These are phyloP conservation scores for Enteromius unitaeniatus DNA, from an alignment of 2,797 vertebrate species.

Conservation along the genomic window DNA sequence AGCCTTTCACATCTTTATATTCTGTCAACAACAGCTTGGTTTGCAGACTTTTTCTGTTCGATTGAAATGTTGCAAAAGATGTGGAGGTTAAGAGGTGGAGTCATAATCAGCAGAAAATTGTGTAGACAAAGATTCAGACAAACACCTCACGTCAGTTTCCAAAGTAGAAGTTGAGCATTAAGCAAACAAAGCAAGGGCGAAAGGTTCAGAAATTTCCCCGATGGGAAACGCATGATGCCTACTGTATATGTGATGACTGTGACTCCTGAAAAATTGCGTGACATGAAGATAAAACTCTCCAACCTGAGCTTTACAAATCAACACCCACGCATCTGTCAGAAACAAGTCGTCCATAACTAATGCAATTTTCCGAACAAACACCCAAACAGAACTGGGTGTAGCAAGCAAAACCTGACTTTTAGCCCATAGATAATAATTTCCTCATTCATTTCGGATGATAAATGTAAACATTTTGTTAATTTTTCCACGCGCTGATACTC, in stretches of 20 bases:
- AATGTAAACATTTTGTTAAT: constrained; percentile 20
- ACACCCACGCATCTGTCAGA: constrained; percentile 2
- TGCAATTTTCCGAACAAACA: constrained; percentile 1
- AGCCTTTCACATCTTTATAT: neutral
- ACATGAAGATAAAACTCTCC: neutral
- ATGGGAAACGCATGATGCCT: neutral
- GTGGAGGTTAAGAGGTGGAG: constrained; percentile 37
- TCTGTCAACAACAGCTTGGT: constrained; percentile 35
- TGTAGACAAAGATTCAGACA: neutral
- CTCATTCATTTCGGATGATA: constrained; percentile 21
- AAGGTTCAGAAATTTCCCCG: neutral
- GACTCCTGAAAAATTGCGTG: constrained; percentile 1
- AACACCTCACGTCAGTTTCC: constrained; percentile 11
- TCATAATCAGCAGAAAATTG: constrained; percentile 22
- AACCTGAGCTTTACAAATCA: constrained; percentile 19
- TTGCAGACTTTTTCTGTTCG: constrained; percentile 24
- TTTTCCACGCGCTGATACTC: neutral
- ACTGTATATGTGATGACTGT: constrained; percentile 17
- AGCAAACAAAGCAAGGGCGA: constrained; percentile 15
- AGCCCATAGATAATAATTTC: neutral
- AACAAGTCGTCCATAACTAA: constrained; percentile 4
- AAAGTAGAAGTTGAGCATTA: constrained; percentile 11
- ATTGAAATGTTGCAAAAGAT: constrained; percentile 21
- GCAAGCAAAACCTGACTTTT: neutral
- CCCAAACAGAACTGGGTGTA: neutral